Base-by-base conservation (phyloP, 2,113 vertebrate genomes). In the Cololabis saira region DNA sequence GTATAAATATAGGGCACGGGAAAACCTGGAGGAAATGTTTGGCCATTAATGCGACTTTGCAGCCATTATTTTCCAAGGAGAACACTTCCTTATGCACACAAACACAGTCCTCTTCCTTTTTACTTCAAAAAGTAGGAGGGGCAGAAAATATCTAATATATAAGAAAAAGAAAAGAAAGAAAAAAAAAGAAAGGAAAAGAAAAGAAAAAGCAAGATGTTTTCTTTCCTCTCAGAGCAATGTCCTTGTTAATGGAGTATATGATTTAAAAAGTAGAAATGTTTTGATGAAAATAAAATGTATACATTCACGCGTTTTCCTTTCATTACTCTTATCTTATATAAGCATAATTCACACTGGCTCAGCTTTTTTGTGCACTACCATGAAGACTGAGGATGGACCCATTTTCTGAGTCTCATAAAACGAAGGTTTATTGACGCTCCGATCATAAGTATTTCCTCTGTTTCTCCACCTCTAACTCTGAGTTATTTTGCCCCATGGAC, bases 11-110 rank as follows among this genome's bases (percentile, higher is more conserved):
- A 79, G 71, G 61, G 55, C 71, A 82, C 0, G 8, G 80, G 76
- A 73, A 85, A 74, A 86, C 60, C 74, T 45, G 45, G 67, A 76
- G 81, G 76, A 85, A 82, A 82, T 79, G 71, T 86, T 79, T 78
- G 76, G 59, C 74, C 33, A 59, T 80, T 79, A 88, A 74, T 73
- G 53, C 2, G 9, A 76, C 67, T 71, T 72, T 67, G 61, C 64
- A 64, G 71, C 59, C 61, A 84, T 84, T 88, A 84, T 87, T 82
- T 82, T 79, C 82, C 63, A 61, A 75, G 65, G 71, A 71, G 70
- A 81, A 80, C 64, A 71, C 65, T 80, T 86, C 76, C 76, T 82
- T 48, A 56, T 12, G 61, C 49, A 65, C 57, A 53, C 57, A 53
- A 56, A 42, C 52, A 60, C 48, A 68, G 21, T 76, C 61, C 16